Evolutionary conservation across 2,797 vertebrate species (phyloP).

Genomic region (Phrynocephalus forsythii): DNA sequence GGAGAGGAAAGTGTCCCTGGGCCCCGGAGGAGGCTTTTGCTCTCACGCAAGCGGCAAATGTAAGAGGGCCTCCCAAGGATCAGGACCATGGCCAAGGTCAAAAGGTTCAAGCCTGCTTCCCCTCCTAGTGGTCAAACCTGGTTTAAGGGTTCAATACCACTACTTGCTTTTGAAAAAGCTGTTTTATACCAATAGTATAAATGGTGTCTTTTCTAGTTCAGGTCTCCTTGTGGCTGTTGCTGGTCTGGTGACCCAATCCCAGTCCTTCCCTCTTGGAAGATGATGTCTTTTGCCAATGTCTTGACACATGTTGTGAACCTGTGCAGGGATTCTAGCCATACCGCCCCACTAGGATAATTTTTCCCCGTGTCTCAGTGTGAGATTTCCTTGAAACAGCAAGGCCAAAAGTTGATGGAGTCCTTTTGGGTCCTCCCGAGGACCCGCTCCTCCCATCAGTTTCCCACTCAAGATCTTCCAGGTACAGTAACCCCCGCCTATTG

Average conservation of each 20-base stretch:
- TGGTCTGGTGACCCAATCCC: background rate
- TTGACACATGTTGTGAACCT: background rate
- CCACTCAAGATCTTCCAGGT: background rate
- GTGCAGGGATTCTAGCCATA: background rate
- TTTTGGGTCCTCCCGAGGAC: background rate
- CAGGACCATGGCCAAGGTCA: background rate
- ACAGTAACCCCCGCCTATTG: no score
- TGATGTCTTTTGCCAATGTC: background rate
- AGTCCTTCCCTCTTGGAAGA: background rate
- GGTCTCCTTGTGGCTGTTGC: no score
- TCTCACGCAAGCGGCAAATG: background rate
- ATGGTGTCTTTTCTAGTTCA: background rate
- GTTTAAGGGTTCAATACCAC: background rate
- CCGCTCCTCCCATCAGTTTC: no score
- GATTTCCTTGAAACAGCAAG: background rate
- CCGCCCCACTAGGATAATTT: no score
- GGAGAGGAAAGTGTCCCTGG: background rate
- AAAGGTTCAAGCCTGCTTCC: background rate
- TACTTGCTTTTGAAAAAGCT: background rate
- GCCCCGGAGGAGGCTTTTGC: background rate
- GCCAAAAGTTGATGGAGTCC: no score
- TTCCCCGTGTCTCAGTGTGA: no score
- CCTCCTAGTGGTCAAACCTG: background rate
- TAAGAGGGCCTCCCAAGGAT: background rate
- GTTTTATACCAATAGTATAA: no score